Base-by-base conservation (phyloP, 2,888 invertebrate species). In the Branchellion lobata region DNA sequence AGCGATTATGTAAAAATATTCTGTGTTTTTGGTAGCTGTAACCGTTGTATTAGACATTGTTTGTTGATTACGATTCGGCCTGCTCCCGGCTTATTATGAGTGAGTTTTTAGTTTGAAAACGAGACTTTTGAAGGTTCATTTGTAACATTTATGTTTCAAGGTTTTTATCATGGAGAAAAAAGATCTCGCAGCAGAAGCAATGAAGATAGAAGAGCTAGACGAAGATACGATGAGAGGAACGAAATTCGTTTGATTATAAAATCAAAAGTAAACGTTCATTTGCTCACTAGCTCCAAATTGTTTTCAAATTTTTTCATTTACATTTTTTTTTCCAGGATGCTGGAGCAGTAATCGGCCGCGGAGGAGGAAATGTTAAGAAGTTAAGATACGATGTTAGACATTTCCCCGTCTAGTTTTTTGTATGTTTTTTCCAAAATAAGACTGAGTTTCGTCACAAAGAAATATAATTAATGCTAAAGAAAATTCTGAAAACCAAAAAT, bases 301-400 rank as follows among this genome's bases (percentile, higher is more conserved):
- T 68, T 40, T 1, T 69, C 31, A n/a, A 31, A 69, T 27, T 18
- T 29, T 69, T 18, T 33, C 5, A n/a, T 3, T 33, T 69, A 11
- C 34, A 65, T 21, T 11, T 65, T 65, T 65, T 27, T 69, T 69
- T 65, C 5, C 8, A 80, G 80, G 74, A 73, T 78, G 80, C 80
- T 73, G 80, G 80, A 11, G 72, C 78, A 21, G 73, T 80, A 21
- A 80, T 80, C 34, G 80, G 80, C 33, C 34, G 71, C 29, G 80
- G 80, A 1, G 80, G 80, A 5, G 51, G 40, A 36, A 80, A 80
- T 73, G 71, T 80, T 8, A 80, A 80, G 40, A 68, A 72, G 5
- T 31, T 80, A n/a, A 34, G 80, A 65, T 78, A 80, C 24, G 80
- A 80, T 27, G 80, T 80, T 31, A 73, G 78, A 29, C 29, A 34